These are phyloP conservation scores for Periophthalmus magnuspinnatus DNA, from an alignment of 2,797 vertebrate species.

Conservation along the genomic window DNA sequence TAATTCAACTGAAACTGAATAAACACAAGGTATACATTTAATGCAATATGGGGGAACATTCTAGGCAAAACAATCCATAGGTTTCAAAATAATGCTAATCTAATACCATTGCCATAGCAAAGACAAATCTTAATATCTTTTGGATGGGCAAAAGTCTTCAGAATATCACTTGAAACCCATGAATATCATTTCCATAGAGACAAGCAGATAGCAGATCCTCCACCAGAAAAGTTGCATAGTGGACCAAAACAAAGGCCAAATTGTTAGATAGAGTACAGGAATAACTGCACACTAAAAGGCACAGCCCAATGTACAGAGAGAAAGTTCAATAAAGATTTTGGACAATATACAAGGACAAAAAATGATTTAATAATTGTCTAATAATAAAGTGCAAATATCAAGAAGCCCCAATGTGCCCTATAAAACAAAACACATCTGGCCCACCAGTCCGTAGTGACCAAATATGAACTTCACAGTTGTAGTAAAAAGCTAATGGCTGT, in stretches of 20 bases:
- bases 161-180: too few species aligned
- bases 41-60: too few species aligned
- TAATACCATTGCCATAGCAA: too few species aligned
- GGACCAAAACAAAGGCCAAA: not conserved
- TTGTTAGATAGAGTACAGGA: not conserved
- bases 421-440: slow-evolving; percentile 55
- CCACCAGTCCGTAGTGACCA: slow-evolving; percentile 61
- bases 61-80: too few species aligned
- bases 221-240: not conserved
- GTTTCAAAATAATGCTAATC: too few species aligned
- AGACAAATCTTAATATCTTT: too few species aligned
- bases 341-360: slow-evolving; percentile 18
- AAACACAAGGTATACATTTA: too few species aligned
- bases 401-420: slow-evolving; percentile 52
- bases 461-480: slow-evolving; percentile 68
- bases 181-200: not conserved
- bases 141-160: too few species aligned
- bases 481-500: slow-evolving; percentile 54
- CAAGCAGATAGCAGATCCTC: not conserved
- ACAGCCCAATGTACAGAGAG: not conserved
- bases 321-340: not conserved
- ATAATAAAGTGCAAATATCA: slow-evolving; percentile 36
- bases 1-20: too few species aligned
- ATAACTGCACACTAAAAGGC: slow-evolving; percentile 9
- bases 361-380: not conserved